These are phyloP conservation scores for Troglohyphantes excavatus DNA, from an alignment of 2,888 invertebrate species.

Conservation along the genomic window DNA sequence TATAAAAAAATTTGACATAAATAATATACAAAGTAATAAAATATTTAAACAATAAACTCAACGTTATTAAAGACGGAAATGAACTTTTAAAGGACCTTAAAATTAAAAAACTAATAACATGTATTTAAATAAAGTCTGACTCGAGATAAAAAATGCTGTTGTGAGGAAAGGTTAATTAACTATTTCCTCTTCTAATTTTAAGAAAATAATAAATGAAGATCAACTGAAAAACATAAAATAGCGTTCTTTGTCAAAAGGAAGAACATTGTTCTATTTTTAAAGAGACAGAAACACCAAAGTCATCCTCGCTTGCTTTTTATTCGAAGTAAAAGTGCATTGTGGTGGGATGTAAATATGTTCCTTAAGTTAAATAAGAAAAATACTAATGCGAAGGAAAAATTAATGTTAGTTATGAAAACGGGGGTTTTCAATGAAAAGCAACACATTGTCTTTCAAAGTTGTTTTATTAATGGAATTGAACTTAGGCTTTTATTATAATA, in stretches of 20 bases:
- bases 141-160: neutral
- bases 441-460: too few species aligned
- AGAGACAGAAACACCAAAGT: neutral
- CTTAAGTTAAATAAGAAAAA: too few species aligned
- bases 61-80: neutral
- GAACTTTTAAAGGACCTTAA: neutral
- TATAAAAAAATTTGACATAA: too few species aligned
- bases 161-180: neutral
- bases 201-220: neutral
- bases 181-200: constrained; percentile 4
- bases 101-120: neutral
- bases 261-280: neutral
- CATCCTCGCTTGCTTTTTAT: neutral
- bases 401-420: too few species aligned
- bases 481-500: too few species aligned
- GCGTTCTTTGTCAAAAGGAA: neutral
- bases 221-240: neutral
- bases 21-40: too few species aligned
- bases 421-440: too few species aligned
- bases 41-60: too few species aligned
- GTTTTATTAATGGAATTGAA: too few species aligned
- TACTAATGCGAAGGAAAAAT: too few species aligned
- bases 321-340: neutral
- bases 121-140: neutral
- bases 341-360: too few species aligned